A percentile compares a stretch with the other conserved stretches of the same genome.
phyloP scores from a whole-genome alignment of 2,888 invertebrate species.

The Epistrophe grossulariae region DNA sequence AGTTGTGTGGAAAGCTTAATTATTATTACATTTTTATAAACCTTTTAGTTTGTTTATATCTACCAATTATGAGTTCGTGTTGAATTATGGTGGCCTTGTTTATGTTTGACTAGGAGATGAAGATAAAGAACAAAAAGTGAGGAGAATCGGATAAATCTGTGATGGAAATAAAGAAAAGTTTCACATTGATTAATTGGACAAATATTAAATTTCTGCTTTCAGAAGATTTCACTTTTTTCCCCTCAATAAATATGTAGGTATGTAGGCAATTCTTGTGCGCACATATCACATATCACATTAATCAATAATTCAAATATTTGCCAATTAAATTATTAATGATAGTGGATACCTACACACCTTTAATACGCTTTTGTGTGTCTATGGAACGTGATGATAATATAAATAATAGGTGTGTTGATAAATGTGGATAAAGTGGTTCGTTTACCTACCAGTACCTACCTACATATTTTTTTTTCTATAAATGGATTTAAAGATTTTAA shows the following conservation, averaged over 20 bases:
- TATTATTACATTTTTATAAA: constrained; percentile 6
- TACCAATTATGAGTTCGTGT: background rate
- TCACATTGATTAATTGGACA: constrained; percentile 69
- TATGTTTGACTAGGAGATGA: constrained; percentile 39
- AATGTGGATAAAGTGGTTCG: too few species aligned
- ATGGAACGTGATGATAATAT: background rate
- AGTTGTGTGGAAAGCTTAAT: constrained; percentile 27
- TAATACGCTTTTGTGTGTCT: background rate
- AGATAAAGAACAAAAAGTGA: constrained; percentile 24
- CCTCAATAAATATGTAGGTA: background rate
- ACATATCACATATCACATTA: constrained; percentile 43
- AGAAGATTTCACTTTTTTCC: constrained; percentile 70
- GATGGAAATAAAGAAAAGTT: constrained; percentile 57
- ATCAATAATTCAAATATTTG: constrained; percentile 73
- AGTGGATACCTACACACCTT: background rate
- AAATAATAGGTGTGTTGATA: too few species aligned
- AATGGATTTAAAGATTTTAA: too few species aligned
- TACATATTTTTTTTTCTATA: too few species aligned
- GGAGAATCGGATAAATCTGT: background rate
- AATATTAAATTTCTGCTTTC: constrained; percentile 32
- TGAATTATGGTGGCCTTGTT: constrained; percentile 21
- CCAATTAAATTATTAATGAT: constrained; percentile 49
- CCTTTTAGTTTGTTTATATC: constrained; percentile 10
- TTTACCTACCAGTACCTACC: too few species aligned
- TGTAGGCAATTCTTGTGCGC: constrained; percentile 5